Base-by-base conservation (phyloP, 2,888 invertebrate species). In the Eilema caniola region DNA sequence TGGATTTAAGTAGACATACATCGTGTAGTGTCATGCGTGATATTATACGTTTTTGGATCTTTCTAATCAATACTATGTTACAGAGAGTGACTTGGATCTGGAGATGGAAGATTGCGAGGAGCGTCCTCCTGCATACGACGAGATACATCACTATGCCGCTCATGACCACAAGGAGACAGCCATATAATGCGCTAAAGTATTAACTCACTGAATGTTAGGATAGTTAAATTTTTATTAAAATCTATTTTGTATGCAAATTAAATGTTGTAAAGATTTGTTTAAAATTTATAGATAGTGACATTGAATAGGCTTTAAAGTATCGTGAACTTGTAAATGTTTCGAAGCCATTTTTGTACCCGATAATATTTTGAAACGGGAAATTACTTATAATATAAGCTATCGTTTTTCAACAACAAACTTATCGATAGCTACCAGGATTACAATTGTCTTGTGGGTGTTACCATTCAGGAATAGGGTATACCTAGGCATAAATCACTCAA, bases 81-180 rank as follows among this genome's bases (percentile, higher is more conserved):
- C 88, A 95, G 94, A 95, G 76, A 95, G 95, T 47, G 94, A 94
- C 75, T 75, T 94, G 67, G 94, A 94, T 74, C 82, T 91, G 71
- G 93, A 93, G 53, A 72, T 92, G 73, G 92, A 92, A 41, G 86
- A 81, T 66, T 82, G 82, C 59, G 92, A 92, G 75, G 93, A 92
- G 75, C 84, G 85, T 0, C 92, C 92, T 10, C 94, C 93, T 0
- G 77, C 90, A 5, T 93, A 93, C 86, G 84, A 91, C 69, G 90
- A 92, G 78, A 82, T 92, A 53, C 87, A 85, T 53, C 86, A 86
- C 33, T 85, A 84, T 71, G 73, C 81, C 20, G 71, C 80, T 23
- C 73, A 83, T 0, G 86, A 87, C 23, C 81, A 83, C 73, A 92
- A 90, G 76, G 94, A 93, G 77, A 94, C 94, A 0, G 94, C 94